Percentiles rank a stretch among this genome's conserved stretches.
phyloP scores from a whole-genome alignment of 1,140 invertebrate genomes.

The Cotesia typhae region DNA sequence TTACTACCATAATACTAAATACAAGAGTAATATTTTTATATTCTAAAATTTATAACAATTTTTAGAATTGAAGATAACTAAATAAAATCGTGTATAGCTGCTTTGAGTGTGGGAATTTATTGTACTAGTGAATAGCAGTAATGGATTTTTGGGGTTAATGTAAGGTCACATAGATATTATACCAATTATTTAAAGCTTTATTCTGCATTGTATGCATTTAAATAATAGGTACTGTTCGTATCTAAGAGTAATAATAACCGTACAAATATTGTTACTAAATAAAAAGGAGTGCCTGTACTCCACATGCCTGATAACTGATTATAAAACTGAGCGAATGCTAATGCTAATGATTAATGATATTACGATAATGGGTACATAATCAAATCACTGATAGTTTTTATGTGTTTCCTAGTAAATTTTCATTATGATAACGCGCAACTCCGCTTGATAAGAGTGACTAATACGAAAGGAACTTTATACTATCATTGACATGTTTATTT shows the following conservation, averaged over 20 bases:
- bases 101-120: too few relatives aligned
- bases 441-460: slow-evolving; percentile 2
- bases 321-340: background rate
- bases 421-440: background rate
- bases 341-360: slow-evolving; percentile 14
- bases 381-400: background rate
- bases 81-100: too few relatives aligned
- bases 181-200: background rate
- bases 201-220: background rate
- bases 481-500: background rate
- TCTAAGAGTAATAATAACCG: background rate
- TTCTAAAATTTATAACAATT: too few relatives aligned
- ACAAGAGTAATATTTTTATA: too few relatives aligned
- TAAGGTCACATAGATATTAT: background rate
- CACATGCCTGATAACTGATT: slow-evolving; percentile 5
- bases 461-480: background rate
- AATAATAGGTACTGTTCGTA: background rate
- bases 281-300: background rate
- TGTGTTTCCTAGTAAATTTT: background rate
- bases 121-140: background rate
- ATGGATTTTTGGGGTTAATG: slow-evolving; percentile 21
- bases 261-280: background rate
- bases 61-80: too few relatives aligned
- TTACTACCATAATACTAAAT: background rate
- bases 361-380: background rate